These are phyloP conservation scores for Seira ritae DNA, from an alignment of 2,888 invertebrate genomes.

Conservation along the genomic window DNA sequence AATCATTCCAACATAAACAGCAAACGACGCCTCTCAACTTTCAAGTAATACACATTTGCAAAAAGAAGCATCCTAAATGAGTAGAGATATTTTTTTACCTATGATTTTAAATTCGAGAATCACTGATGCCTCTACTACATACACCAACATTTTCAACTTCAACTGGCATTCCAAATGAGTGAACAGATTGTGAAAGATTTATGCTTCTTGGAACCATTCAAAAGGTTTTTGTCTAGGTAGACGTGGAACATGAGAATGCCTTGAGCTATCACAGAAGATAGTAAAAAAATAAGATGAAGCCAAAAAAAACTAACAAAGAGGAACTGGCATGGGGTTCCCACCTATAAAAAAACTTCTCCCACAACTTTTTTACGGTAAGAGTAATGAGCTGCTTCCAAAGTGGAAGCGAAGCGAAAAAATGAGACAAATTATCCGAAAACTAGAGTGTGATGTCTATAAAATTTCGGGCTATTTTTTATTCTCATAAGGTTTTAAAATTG, in stretches of 20 bases:
- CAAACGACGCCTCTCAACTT: slow-evolving; percentile 16
- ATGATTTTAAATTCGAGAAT: slow-evolving; percentile 6
- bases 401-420: slow-evolving; percentile 61
- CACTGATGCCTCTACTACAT: too few species aligned
- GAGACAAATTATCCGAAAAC: slow-evolving; percentile 63
- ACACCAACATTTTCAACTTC: slow-evolving; percentile 26
- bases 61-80: too few species aligned
- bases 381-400: slow-evolving; percentile 63
- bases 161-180: slow-evolving; percentile 47
- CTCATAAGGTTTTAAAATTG: too few species aligned
- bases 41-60: not conserved
- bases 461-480: slow-evolving; percentile 15
- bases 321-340: not conserved
- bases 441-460: slow-evolving; percentile 60
- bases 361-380: slow-evolving; percentile 38
- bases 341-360: too few species aligned
- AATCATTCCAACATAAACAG: slow-evolving; percentile 17
- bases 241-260: slow-evolving; percentile 29
- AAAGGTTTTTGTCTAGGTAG: slow-evolving; percentile 8
- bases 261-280: slow-evolving; percentile 42
- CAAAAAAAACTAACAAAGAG: not conserved
- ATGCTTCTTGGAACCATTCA: slow-evolving; percentile 45
- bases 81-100: too few species aligned
- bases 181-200: slow-evolving; percentile 61
- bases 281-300: not conserved